phyloP scores from a whole-genome alignment of 2,113 vertebrate species.

The Galeopterus variegatus region DNA sequence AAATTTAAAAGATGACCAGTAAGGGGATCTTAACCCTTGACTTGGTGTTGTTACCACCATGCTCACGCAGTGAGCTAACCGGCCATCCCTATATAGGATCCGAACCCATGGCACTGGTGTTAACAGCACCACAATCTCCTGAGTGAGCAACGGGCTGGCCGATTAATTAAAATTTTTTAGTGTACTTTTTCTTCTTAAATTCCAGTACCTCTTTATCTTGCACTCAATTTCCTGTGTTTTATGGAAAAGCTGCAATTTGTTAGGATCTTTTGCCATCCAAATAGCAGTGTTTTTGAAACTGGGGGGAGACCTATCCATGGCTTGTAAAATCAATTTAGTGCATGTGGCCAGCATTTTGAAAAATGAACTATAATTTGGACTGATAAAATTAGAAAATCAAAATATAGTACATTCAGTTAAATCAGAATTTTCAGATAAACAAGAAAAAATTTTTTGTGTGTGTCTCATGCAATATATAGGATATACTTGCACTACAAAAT shows the following conservation, averaged over 20 bases:
- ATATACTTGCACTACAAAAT: slow-evolving; percentile 9
- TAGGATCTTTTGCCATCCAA: background rate
- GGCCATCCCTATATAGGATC: too few species aligned
- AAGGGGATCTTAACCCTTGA: too few species aligned
- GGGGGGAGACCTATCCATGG: background rate
- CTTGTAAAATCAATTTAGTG: background rate
- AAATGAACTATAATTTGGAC: slow-evolving; percentile 18
- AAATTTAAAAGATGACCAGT: too few species aligned
- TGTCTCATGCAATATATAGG: background rate
- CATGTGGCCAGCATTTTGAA: background rate
- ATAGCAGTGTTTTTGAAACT: slow-evolving; percentile 19
- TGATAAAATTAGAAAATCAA: slow-evolving; percentile 51
- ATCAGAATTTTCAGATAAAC: slow-evolving; percentile 9
- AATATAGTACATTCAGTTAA: background rate
- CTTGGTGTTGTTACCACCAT: too few species aligned
- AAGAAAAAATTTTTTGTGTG: slow-evolving; percentile 18
- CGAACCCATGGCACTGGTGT: too few species aligned
- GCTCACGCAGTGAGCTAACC: too few species aligned
- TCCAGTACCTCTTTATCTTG: background rate
- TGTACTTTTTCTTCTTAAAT: slow-evolving; percentile 11
- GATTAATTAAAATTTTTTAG: background rate
- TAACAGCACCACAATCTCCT: too few species aligned
- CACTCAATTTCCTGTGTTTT: background rate
- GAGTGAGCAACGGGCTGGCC: too few species aligned
- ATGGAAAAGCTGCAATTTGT: background rate